phyloP scores from a whole-genome alignment of 2,888 invertebrate species.

The Sarcophaga carnaria region DNA sequence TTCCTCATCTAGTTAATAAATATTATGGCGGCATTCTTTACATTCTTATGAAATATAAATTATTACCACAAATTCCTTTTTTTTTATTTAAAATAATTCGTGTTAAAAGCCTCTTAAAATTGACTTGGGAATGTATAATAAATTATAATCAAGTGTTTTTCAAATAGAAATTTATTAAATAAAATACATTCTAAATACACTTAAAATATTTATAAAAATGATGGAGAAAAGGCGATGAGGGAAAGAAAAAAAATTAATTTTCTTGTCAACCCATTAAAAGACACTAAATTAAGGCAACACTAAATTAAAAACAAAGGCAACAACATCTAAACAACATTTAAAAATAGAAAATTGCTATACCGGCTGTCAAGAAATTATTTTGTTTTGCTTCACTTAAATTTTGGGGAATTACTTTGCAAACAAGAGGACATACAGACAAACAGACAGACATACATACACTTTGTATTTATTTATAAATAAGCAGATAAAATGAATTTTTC shows the following conservation, averaged over 20 bases:
- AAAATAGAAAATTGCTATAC: not conserved
- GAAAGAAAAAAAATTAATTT: not conserved
- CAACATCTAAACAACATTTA: not conserved
- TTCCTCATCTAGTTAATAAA: no score
- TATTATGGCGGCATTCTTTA: no score
- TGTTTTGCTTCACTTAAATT: not conserved
- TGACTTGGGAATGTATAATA: no score
- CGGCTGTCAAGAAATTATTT: slow-evolving; percentile 19
- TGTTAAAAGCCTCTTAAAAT: no score
- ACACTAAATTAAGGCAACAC: slow-evolving; percentile 15
- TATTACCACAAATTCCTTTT: no score
- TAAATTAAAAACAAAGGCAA: not conserved
- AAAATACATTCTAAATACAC: no score
- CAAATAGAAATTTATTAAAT: no score
- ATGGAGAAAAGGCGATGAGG: no score
- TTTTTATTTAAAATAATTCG: no score
- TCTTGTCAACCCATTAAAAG: slow-evolving; percentile 26
- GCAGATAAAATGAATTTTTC: not conserved
- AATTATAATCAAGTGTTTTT: no score
- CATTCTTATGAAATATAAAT: no score
- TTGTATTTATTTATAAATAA: not conserved
- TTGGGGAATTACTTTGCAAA: slow-evolving; percentile 26
- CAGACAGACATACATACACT: not conserved
- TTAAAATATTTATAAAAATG: no score
- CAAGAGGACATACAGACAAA: not conserved